Evolutionary conservation across 37 sponge, comb jelly and placozoan species (phyloP), one percentile per base, ranked within the genome.

Genomic region (Ephydatia muelleri): DNA sequence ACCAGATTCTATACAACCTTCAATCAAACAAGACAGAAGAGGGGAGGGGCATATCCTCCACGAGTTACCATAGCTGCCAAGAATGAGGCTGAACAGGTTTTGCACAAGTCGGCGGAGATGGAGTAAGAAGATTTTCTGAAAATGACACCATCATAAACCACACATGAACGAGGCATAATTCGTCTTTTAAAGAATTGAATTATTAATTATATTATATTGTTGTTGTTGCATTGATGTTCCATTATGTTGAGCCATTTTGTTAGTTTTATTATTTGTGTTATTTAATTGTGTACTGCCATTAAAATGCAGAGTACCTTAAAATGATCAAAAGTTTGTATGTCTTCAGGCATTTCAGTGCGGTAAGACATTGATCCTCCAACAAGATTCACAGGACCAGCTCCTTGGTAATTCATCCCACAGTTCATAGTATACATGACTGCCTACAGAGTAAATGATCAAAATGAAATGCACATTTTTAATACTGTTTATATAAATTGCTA

Each of bases 21-120:
- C 86, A 64, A 86, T 80, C 28, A 79, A 66, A 30, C 86, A 86
- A 27, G 86, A 86, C 32, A 86, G 80, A 65, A 86, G 37, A 16
- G 86, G 86, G 49, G 86, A 86, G 66, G 86, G 86, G 49, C 86
- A 80, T 11, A 86, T 86, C 73, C 73, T 2, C 86, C 86, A 86
- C 2, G 86, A 73, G 86, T 79, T 79, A 2, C 86, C 86, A 33
- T 86, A 86, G 22, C 66, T 65, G 22, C 49, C 37, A 3, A 86
- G 65, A 22, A 86, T 72, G 12, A 35, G 30, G 26, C 67, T 39
- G 49, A 47, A 86, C 74, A 79, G 11, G 38, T 79, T 71, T 73
- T 80, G 34, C 19, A 86, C 86, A n/a, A 80, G 30, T 13, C 43
- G 64, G 28, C 37, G 33, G 29, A 86, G 65, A 43, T 86, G 86